A percentile compares a stretch with the other conserved stretches of the same genome.
These are phyloP conservation scores for Rattus norvegicus DNA, from an alignment of 2,113 vertebrate genomes.

Conservation along the genomic window GRCr8 NC_086021.1:77921001-77921500, in stretches of 20 bases:
- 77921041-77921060: constrained; percentile 71
- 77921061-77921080: constrained; percentile 46
- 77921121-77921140: not conserved
- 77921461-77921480: not conserved
- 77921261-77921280: not conserved
- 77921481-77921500: not conserved
- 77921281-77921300: not conserved
- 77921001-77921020: constrained; percentile 76
- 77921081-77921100: constrained; percentile 36
- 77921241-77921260: not conserved
- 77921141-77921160: not conserved
- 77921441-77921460: not conserved
- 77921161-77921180: too few species aligned
- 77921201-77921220: not conserved
- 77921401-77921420: not conserved
- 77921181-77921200: rapidly evolving
- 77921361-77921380: not conserved
- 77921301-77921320: not conserved
- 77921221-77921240: rapidly evolving
- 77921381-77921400: not conserved
- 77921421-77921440: not conserved
- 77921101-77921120: not conserved
- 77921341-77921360: not conserved
- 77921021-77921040: constrained; percentile 70
- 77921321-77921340: not conserved